Percentiles rank a stretch among this genome's conserved stretches.
These are phyloP conservation scores for Limnephilus lunatus DNA, from an alignment of 2,888 invertebrate species.

Conservation along the genomic window DNA sequence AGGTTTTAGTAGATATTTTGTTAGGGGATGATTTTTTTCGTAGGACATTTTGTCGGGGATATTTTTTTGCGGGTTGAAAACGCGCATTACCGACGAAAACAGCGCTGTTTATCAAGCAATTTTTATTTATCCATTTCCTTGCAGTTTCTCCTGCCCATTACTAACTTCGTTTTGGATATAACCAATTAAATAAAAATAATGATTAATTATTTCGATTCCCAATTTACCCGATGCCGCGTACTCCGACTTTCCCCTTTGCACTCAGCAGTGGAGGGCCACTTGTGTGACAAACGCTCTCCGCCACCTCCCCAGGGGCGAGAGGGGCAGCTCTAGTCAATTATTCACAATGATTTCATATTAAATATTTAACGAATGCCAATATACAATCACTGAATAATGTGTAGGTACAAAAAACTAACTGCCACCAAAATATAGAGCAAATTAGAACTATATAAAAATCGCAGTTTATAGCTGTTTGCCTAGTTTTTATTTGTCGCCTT, in stretches of 20 bases:
- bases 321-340: slow-evolving; percentile 31
- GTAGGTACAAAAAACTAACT: not conserved
- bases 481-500: not conserved
- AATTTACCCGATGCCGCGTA: slow-evolving; percentile 8
- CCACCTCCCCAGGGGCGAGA: slow-evolving; percentile 11
- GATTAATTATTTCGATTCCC: not conserved
- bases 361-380: not conserved
- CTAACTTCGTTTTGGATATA: not conserved
- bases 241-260: not conserved
- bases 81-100: too few relatives aligned
- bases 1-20: too few relatives aligned
- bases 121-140: not conserved
- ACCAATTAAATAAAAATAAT: not conserved
- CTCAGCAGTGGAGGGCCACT: slow-evolving; percentile 5
- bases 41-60: too few relatives aligned
- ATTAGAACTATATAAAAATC: too few relatives aligned
- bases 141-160: not conserved
- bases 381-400: not conserved
- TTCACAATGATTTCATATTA: not conserved
- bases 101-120: not conserved
- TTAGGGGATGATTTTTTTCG: too few relatives aligned
- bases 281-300: slow-evolving; percentile 29
- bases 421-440: not conserved
- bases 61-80: too few relatives aligned
- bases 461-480: not conserved